Conservation (phyloP, 2,888 invertebrate species). For the Lobophora halterata region DNA sequence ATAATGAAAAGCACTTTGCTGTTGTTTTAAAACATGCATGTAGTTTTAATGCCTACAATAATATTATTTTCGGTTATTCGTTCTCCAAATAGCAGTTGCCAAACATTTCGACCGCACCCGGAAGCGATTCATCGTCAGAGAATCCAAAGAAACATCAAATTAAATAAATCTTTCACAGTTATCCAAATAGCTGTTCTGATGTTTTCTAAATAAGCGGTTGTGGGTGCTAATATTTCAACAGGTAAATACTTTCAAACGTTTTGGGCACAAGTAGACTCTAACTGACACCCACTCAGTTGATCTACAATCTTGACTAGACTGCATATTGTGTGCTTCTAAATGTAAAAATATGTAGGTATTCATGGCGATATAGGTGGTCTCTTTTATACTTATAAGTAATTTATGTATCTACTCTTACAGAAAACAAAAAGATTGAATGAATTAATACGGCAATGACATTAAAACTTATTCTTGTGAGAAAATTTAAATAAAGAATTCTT, state of each 20-base stretch:
- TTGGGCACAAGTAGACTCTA: slow-evolving; percentile 18
- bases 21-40: too few species aligned
- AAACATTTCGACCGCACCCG: neutral
- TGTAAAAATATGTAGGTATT: slow-evolving; percentile 1
- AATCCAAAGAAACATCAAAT: neutral
- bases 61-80: too few species aligned
- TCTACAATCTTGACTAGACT: slow-evolving; percentile 8
- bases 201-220: slow-evolving; percentile 18
- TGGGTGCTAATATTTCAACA: slow-evolving; percentile 23
- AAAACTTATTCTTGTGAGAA: too few species aligned
- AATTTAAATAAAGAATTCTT: too few species aligned
- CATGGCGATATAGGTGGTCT: neutral
- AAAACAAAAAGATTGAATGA: too few species aligned
- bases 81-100: too few species aligned
- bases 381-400: slow-evolving; percentile 1
- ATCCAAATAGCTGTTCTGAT: slow-evolving; percentile 12
- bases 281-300: slow-evolving; percentile 19
- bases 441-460: too few species aligned
- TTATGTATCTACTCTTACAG: too few species aligned
- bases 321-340: neutral
- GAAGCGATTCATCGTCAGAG: slow-evolving; percentile 11
- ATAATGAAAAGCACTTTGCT: too few species aligned
- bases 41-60: too few species aligned
- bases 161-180: slow-evolving; percentile 8
- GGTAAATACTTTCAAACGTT: slow-evolving; percentile 22